These are phyloP conservation scores for Colletes latitarsis DNA, from an alignment of 1,140 invertebrate species.

Conservation along the genomic window DNA sequence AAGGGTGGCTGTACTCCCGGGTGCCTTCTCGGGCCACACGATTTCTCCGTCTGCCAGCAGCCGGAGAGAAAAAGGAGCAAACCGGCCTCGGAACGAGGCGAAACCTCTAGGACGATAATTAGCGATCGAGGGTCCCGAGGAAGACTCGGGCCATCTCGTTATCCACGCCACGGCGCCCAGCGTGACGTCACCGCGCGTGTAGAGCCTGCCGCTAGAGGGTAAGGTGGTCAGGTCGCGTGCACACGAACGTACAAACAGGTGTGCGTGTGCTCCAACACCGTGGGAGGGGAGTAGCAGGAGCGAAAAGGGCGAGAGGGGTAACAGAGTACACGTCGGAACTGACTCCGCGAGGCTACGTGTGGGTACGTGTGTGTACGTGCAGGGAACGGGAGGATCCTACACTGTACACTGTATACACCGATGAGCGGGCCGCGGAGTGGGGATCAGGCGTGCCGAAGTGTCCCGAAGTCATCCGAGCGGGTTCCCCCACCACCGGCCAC, in stretches of 20 bases:
- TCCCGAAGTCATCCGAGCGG: slow-evolving; percentile 11
- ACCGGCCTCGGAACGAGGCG: slow-evolving; percentile 51
- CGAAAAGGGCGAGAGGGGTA: neutral
- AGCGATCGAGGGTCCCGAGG: slow-evolving; percentile 67
- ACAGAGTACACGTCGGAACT: neutral
- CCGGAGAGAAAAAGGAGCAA: slow-evolving; percentile 3
- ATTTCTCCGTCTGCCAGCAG: slow-evolving; percentile 32
- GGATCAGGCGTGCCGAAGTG: slow-evolving; percentile 8
- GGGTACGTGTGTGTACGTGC: too few species aligned
- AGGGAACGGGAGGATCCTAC: slow-evolving; percentile 31
- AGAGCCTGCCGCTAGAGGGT: slow-evolving; percentile 40
- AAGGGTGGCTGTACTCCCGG: slow-evolving; percentile 20
- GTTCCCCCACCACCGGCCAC: neutral
- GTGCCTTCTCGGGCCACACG: slow-evolving; percentile 28
- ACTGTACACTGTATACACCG: slow-evolving; percentile 22
- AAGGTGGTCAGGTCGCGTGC: slow-evolving; percentile 40
- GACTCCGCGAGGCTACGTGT: neutral
- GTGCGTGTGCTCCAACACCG: slow-evolving; percentile 3
- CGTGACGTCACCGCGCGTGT: slow-evolving; percentile 67
- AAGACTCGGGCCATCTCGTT: slow-evolving; percentile 67
- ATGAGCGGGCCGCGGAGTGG: neutral
- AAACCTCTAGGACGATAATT: slow-evolving; percentile 71
- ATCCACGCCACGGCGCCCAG: slow-evolving; percentile 69
- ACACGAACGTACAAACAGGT: slow-evolving; percentile 25
- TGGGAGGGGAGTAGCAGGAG: neutral